These are phyloP conservation scores for Tiliqua scincoides DNA, from an alignment of 2,113 vertebrate genomes.

Conservation along the genomic window DNA sequence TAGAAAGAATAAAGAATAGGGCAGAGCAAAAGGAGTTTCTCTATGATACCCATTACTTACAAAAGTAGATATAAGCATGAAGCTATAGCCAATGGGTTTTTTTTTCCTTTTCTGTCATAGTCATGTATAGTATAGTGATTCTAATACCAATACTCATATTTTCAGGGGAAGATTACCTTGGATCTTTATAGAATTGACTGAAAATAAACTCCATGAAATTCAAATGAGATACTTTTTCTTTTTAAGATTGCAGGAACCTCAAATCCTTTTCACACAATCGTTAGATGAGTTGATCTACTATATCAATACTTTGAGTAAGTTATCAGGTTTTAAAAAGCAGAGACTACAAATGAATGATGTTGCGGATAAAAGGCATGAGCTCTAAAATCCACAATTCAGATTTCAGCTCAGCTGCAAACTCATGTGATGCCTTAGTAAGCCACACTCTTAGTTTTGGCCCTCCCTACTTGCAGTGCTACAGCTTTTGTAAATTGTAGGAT, in stretches of 20 bases:
- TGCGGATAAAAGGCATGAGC: background rate
- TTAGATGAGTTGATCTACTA: background rate
- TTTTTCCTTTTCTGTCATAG: background rate
- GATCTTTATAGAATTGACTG: conserved; percentile 18
- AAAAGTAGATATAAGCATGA: conserved; percentile 24
- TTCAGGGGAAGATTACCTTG: conserved; percentile 14
- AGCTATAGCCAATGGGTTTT: background rate
- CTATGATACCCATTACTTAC: conserved; percentile 17
- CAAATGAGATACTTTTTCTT: conserved; percentile 10
- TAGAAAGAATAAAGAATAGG: conserved; percentile 46
- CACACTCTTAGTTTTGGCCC: background rate
- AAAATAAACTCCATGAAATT: conserved; percentile 36
- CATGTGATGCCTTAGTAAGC: background rate
- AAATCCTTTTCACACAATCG: background rate
- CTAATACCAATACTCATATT: conserved; percentile 37
- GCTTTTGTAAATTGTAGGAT: background rate
- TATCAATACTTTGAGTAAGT: background rate
- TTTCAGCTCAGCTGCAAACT: background rate
- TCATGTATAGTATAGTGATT: conserved; percentile 25
- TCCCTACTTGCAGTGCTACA: background rate
- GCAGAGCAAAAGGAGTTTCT: conserved; percentile 45
- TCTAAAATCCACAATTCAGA: background rate
- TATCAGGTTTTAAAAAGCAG: background rate
- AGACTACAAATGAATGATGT: background rate
- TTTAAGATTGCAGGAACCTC: conserved; percentile 1